phyloP scores from a whole-genome alignment of 2,888 invertebrate species.

The Calameuta filiformis region DNA sequence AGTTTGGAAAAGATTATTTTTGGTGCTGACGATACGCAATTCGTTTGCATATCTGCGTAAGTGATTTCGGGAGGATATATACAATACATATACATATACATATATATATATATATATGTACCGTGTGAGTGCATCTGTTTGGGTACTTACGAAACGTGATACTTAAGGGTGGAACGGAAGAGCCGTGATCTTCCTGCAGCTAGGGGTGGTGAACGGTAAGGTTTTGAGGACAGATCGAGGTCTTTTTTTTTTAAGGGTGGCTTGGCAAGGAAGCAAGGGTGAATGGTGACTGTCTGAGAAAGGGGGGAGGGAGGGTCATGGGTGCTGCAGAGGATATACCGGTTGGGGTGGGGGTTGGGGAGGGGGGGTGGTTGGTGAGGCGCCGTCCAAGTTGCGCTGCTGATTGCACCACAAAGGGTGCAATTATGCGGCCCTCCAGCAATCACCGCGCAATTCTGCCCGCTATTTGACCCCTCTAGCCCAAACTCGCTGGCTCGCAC shows the following conservation, averaged over 20 bases:
- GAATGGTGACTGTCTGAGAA: not conserved
- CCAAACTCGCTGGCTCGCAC: slow-evolving; percentile 22
- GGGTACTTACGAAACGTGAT: slow-evolving; percentile 17
- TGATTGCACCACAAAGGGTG: slow-evolving; percentile 67
- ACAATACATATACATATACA: too few relatives aligned
- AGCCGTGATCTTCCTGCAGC: not conserved
- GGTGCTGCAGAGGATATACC: slow-evolving; percentile 15
- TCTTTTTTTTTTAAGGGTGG: not conserved
- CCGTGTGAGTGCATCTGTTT: not conserved
- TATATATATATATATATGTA: too few relatives aligned
- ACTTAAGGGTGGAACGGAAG: slow-evolving; percentile 7
- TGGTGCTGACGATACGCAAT: not conserved
- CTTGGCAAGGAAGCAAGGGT: not conserved
- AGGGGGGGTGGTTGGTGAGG: slow-evolving; percentile 38
- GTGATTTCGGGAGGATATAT: not conserved
- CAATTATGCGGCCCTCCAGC: slow-evolving; percentile 67
- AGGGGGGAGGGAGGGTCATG: not conserved
- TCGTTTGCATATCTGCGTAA: not conserved
- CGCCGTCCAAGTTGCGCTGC: slow-evolving; percentile 63
- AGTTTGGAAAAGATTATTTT: not conserved
- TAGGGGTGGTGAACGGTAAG: not conserved
- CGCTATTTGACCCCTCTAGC: slow-evolving; percentile 60
- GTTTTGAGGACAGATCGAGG: not conserved
- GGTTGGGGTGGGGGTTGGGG: slow-evolving; percentile 18
- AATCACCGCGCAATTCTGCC: slow-evolving; percentile 66